Evolutionary conservation across 2,888 invertebrate species (phyloP).

Genomic region (Zhuqinia jingwanae): DNA sequence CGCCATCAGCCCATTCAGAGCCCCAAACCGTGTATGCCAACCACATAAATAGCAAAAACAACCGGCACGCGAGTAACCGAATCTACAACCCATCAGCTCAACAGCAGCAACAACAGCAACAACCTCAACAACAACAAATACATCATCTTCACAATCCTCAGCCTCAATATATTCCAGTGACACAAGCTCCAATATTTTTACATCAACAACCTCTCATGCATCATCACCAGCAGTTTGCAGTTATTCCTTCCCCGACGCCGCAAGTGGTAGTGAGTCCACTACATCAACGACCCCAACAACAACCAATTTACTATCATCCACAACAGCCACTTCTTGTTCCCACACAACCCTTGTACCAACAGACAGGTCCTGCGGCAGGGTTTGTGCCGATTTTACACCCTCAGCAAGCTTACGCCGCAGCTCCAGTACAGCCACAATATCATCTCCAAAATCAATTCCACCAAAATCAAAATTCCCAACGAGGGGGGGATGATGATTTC

Average conservation of each 20-base stretch:
- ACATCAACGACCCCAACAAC: slow-evolving; percentile 57
- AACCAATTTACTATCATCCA: slow-evolving; percentile 56
- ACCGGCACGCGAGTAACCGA: neutral
- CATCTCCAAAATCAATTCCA: slow-evolving; percentile 33
- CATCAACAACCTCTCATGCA: slow-evolving; percentile 51
- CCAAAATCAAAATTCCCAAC: slow-evolving; percentile 17
- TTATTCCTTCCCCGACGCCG: slow-evolving; percentile 41
- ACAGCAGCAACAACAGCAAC: slow-evolving; percentile 19
- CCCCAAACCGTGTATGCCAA: slow-evolving; percentile 64
- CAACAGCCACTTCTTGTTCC: slow-evolving; percentile 59
- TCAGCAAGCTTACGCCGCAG: slow-evolving; percentile 40
- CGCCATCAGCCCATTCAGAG: slow-evolving; percentile 46
- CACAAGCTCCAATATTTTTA: slow-evolving; percentile 54
- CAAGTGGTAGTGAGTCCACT: slow-evolving; percentile 54
- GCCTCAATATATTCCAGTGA: slow-evolving; percentile 50
- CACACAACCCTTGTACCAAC: slow-evolving; percentile 60
- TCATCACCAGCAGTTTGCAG: slow-evolving; percentile 46
- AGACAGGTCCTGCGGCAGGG: slow-evolving; percentile 52
- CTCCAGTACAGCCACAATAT: slow-evolving; percentile 52
- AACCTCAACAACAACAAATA: slow-evolving; percentile 41
- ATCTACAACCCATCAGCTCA: slow-evolving; percentile 28
- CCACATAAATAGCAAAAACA: slow-evolving; percentile 13
- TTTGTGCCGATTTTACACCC: slow-evolving; percentile 60
- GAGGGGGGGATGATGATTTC: slow-evolving; percentile 45
- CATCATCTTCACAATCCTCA: slow-evolving; percentile 37